A percentile compares a stretch with the other conserved stretches of the same genome.
These are phyloP conservation scores for Dimorphilus gyrociliatus DNA, from an alignment of 2,888 invertebrate genomes.

Conservation along the genomic window DNA sequence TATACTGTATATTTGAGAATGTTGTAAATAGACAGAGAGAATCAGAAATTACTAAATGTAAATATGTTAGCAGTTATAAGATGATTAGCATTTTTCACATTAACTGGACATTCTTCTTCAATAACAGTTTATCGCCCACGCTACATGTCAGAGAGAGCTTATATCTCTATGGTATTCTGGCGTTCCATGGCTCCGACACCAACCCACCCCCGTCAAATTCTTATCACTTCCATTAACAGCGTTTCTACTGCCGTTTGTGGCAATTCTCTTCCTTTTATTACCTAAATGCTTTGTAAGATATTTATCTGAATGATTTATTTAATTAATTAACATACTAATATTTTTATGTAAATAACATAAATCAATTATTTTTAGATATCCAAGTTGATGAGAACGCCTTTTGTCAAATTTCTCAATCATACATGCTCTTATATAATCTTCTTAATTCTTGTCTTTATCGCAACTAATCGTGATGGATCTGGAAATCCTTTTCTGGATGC, in stretches of 20 bases:
- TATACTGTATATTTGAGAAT: too few relatives aligned
- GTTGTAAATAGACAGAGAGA: too few relatives aligned
- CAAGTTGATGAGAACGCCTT: slow-evolving; percentile 17
- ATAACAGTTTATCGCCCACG: slow-evolving; percentile 21
- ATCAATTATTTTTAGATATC: slow-evolving; percentile 12
- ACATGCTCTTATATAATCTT: slow-evolving; percentile 25
- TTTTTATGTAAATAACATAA: not conserved
- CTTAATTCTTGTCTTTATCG: slow-evolving; percentile 16
- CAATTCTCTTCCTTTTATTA: slow-evolving; percentile 16
- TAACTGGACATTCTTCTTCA: slow-evolving; percentile 1
- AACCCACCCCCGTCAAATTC: slow-evolving; percentile 13
- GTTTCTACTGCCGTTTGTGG: slow-evolving; percentile 16
- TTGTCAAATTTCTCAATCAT: slow-evolving; percentile 24
- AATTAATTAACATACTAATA: not conserved
- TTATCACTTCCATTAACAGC: slow-evolving; percentile 13
- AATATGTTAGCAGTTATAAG: too few relatives aligned
- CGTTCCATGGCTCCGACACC: slow-evolving; percentile 18
- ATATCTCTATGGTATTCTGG: slow-evolving; percentile 20
- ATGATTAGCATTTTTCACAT: too few relatives aligned
- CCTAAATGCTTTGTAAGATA: slow-evolving; percentile 17
- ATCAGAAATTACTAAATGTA: too few relatives aligned
- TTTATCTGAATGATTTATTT: too few relatives aligned
- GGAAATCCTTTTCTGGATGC: slow-evolving; percentile 15
- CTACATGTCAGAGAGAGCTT: slow-evolving; percentile 19
- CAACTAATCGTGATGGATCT: slow-evolving; percentile 15